Conservation (phyloP, 1,140 invertebrate genomes). For the Drosophila sp. region DNA sequence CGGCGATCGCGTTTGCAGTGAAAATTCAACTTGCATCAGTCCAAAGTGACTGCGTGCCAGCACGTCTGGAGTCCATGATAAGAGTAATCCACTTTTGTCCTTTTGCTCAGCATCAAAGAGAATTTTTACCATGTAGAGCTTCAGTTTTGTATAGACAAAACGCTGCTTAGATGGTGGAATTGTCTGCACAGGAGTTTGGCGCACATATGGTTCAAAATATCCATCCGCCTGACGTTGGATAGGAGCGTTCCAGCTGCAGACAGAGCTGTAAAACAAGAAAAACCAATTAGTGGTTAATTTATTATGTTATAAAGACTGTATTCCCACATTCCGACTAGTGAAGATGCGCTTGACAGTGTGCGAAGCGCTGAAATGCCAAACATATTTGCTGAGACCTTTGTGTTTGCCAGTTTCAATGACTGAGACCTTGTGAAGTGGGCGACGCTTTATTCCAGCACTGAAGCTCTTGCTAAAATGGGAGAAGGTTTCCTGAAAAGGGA, state of each 20-base stretch:
- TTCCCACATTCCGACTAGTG: conserved; percentile 64
- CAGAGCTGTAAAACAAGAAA: conserved; percentile 39
- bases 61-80: conserved; percentile 71
- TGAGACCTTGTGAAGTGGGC: conserved; percentile 56
- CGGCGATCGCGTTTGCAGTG: conserved; percentile 47
- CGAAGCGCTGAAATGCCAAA: conserved; percentile 69
- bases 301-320: neutral
- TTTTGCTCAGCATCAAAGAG: conserved; percentile 42
- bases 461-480: conserved; percentile 75
- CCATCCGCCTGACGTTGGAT: conserved; percentile 55
- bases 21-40: conserved; percentile 68
- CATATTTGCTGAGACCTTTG: conserved; percentile 71
- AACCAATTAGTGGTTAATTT: neutral
- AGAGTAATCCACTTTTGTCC: conserved; percentile 52
- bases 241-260: conserved; percentile 61
- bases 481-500: conserved; percentile 67
- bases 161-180: conserved; percentile 37
- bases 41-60: conserved; percentile 74
- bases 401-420: conserved; percentile 66
- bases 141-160: conserved; percentile 52
- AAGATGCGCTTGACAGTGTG: conserved; percentile 73
- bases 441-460: conserved; percentile 68
- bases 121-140: conserved; percentile 53
- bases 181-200: neutral
- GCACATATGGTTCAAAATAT: conserved; percentile 61